Base-by-base conservation (phyloP, 2,113 vertebrate genomes). In the Otus sunia region DNA sequence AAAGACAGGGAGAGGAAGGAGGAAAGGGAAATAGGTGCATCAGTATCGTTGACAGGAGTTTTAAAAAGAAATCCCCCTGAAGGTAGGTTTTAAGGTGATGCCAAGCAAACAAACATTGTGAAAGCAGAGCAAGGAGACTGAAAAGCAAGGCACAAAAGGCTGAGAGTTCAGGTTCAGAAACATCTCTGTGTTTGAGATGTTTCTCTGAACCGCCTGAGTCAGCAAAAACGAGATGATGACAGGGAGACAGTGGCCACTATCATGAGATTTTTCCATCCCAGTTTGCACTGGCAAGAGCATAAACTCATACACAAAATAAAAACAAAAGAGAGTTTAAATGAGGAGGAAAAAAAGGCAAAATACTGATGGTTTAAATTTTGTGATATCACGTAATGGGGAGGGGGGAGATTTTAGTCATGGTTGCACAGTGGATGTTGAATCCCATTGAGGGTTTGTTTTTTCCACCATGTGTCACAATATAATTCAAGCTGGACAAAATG, bases 91-190 rank as follows among this genome's bases (percentile, higher is more conserved):
- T 73, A 90, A 71, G 41, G 29, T 27, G 23, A 69, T 55, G 15
- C 14, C 37, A 74, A 77, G 20, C 20, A 86, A 93, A 82, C n/a
- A 88, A 89, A 69, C 16, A 39, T 25, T 27, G 23, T 37, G n/a
- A 79, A 92, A 92, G 36, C 7, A 12, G 22, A 68, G 37, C 12
- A 88, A 92, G 29, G 78, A 66, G 27, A 63, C 45, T 76, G 81
- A 73, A 96, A 82, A 86, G 4, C 3, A 3, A 93, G 37, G 21
- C 8, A 58, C 5, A 23, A 62, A 86, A 82, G 41, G 36, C 45
- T 88, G 45, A 86, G 55, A 83, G 58, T 86, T 95, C 85, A 95
- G 74, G 32, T 59, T 76, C 45, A 88, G 77, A 76, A 90, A 39
- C 47, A 69, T 63, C 18, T 22, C 14, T 8, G 20, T 76, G 50